Conservation (phyloP, 2,888 invertebrate species). For the Drosophila paramelanica region DNA sequence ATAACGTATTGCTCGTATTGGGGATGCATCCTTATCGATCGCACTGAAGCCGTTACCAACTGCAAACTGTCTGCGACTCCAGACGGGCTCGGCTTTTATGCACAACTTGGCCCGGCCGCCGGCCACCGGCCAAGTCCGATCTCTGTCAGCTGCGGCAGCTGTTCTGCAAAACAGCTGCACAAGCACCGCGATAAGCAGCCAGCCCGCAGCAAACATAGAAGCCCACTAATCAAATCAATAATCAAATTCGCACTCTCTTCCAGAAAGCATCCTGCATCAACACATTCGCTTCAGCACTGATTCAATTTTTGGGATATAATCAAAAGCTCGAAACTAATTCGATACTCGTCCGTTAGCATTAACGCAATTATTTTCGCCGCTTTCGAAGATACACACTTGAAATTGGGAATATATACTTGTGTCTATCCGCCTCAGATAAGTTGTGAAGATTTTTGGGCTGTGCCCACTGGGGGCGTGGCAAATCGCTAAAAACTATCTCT, state of each 20-base stretch:
- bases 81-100: constrained; percentile 23
- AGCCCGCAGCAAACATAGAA: not conserved
- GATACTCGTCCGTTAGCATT: too few species aligned
- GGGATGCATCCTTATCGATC: constrained; percentile 22
- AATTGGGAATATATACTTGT: too few species aligned
- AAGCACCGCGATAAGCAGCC: not conserved
- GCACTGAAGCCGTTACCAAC: not conserved
- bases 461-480: too few species aligned
- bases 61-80: not conserved
- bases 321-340: not conserved
- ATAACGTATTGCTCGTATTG: constrained; percentile 4
- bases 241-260: not conserved
- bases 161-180: constrained; percentile 26
- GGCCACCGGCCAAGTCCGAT: not conserved
- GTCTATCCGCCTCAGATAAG: too few species aligned
- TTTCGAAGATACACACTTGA: too few species aligned
- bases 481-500: too few species aligned
- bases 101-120: not conserved
- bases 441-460: too few species aligned
- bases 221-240: too few species aligned
- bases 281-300: not conserved
- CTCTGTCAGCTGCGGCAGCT: constrained; percentile 18
- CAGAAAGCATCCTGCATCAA: not conserved
- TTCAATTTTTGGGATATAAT: too few species aligned
- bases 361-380: too few species aligned